phyloP scores from a whole-genome alignment of 1,140 invertebrate species.

The Drosophila busckii region DNA sequence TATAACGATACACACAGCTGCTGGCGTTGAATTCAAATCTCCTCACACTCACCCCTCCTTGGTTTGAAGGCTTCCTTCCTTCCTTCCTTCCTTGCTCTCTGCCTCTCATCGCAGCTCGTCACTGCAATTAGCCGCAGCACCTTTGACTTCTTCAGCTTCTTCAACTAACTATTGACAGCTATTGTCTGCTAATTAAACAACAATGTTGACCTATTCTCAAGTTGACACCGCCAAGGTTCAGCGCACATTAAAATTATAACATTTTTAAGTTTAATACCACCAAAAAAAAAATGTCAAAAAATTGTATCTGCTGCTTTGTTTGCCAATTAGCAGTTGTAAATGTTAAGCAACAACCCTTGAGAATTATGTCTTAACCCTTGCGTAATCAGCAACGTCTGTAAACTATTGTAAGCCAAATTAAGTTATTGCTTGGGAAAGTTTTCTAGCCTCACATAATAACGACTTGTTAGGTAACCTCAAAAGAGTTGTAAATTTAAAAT shows the following conservation, averaged over 20 bases:
- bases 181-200: constrained; percentile 73
- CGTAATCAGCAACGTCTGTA: constrained; percentile 14
- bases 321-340: constrained; percentile 69
- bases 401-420: neutral
- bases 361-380: constrained; percentile 30
- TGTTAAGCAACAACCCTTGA: constrained; percentile 24
- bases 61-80: neutral
- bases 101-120: neutral
- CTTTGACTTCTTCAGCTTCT: constrained; percentile 31
- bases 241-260: constrained; percentile 2
- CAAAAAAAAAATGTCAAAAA: constrained; percentile 31
- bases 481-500: no score
- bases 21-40: constrained; percentile 32
- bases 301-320: constrained; percentile 44
- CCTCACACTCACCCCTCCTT: neutral
- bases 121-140: constrained; percentile 35
- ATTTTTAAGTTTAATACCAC: constrained; percentile 27
- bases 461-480: no score
- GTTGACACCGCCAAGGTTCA: constrained; percentile 59
- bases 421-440: neutral
- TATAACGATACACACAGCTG: constrained; percentile 38
- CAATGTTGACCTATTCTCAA: constrained; percentile 71
- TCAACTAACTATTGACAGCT: constrained; percentile 59
- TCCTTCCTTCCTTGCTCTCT: no score
- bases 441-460: no score